These are phyloP conservation scores for Aurelia aurita DNA, from an alignment of 30 jellyfish, hydroid and myxozoan genomes.

Conservation along the genomic window DNA sequence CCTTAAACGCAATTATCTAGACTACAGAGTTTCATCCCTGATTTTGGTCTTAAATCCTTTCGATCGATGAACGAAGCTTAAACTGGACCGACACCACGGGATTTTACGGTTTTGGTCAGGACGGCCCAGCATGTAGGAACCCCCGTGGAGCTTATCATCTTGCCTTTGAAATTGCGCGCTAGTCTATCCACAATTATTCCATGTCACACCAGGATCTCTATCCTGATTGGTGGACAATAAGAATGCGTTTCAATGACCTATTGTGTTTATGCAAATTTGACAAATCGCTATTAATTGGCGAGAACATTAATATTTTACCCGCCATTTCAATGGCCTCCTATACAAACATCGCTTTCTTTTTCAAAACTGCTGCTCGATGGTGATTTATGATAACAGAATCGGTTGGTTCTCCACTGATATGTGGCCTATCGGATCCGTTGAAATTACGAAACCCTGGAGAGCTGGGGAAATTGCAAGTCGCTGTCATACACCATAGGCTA, in stretches of 20 bases:
- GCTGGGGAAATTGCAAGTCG: background rate
- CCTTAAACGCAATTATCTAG: conserved; percentile 39
- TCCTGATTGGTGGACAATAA: conserved; percentile 50
- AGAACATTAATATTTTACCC: conserved; percentile 68
- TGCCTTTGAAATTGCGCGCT: conserved; percentile 87
- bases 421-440: conserved; percentile 30
- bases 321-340: conserved; percentile 63
- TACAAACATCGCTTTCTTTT: conserved; percentile 19
- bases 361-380: conserved; percentile 36
- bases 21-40: conserved; percentile 51
- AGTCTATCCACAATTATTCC: conserved; percentile 73
- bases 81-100: conserved; percentile 82
- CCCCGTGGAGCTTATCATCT: conserved; percentile 92
- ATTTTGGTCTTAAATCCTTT: conserved; percentile 49
- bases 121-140: conserved; percentile 86
- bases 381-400: conserved; percentile 32
- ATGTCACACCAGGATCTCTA: conserved; percentile 62
- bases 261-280: conserved; percentile 64
- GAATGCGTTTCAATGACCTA: conserved; percentile 31
- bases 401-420: conserved; percentile 22
- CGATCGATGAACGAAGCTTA: conserved; percentile 18
- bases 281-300: conserved; percentile 75
- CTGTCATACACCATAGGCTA: conserved; percentile 9
- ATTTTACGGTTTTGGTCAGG: conserved; percentile 84
- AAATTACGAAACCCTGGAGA: conserved; percentile 14